A percentile compares a stretch with the other conserved stretches of the same genome.
Conservation (phyloP, 2,888 invertebrate genomes). For the Tethea ocularis region DNA sequence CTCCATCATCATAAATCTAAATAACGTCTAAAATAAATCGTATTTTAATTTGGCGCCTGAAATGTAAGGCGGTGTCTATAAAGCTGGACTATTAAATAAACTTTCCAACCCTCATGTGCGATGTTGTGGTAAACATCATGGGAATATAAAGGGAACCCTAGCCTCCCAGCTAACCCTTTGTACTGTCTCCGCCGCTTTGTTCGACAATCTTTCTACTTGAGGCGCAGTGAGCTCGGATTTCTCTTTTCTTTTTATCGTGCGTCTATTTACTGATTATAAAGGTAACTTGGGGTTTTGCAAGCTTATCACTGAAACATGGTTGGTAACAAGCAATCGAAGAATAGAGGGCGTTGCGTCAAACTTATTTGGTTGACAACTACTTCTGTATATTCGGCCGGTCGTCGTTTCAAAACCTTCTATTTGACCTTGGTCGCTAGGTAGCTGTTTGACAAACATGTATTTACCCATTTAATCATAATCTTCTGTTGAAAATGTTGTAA, state of each 20-base stretch:
- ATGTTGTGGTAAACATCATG: slow-evolving; percentile 12
- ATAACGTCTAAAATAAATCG: slow-evolving; percentile 20
- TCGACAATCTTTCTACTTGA: slow-evolving; percentile 31
- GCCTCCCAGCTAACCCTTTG: slow-evolving; percentile 31
- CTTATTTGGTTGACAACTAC: too few species aligned
- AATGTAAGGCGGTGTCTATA: slow-evolving; percentile 30
- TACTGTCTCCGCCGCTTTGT: slow-evolving; percentile 35
- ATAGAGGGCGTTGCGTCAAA: too few species aligned
- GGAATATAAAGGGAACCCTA: slow-evolving; percentile 24
- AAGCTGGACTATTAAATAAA: slow-evolving; percentile 38
- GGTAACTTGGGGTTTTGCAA: neutral
- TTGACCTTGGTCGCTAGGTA: too few species aligned
- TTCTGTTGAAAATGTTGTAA: too few species aligned
- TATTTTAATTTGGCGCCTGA: slow-evolving; percentile 33
- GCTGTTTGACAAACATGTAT: too few species aligned
- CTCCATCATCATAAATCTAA: slow-evolving; percentile 3
- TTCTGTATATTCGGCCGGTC: too few species aligned
- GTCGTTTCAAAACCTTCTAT: too few species aligned
- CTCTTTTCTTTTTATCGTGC: slow-evolving; percentile 27
- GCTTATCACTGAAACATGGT: neutral
- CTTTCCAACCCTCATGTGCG: slow-evolving; percentile 28
- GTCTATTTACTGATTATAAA: neutral
- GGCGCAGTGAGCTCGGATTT: slow-evolving; percentile 9
- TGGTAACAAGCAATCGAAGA: too few species aligned
- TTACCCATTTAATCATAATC: too few species aligned